These are phyloP conservation scores for Acanthurus lineatus DNA, from an alignment of 2,797 vertebrate species.

Conservation along the genomic window DNA sequence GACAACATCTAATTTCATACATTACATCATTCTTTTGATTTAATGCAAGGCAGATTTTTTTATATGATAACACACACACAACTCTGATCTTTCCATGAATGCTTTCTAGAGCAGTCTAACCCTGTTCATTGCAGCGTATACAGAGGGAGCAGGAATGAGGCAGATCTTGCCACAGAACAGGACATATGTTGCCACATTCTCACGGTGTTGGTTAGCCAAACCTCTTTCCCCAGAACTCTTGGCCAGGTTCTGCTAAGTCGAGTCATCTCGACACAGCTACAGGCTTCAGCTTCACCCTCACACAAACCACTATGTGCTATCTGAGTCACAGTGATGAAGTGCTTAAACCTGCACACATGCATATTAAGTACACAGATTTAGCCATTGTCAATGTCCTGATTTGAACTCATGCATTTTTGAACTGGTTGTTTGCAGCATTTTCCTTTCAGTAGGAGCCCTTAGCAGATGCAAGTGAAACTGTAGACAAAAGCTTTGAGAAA, in stretches of 20 bases:
- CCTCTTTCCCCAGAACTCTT: conserved; percentile 81
- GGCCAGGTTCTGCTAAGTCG: conserved; percentile 81
- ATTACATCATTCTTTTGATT: conserved; percentile 16
- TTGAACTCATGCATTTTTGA: conserved; percentile 21
- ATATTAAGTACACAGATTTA: conserved; percentile 63
- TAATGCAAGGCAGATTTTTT: not conserved
- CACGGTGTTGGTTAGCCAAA: conserved; percentile 81
- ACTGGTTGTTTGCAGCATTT: conserved; percentile 40
- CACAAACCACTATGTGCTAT: conserved; percentile 73
- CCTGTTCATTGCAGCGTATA: conserved; percentile 5
- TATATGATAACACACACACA: not conserved
- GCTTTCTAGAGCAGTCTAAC: conserved; percentile 10
- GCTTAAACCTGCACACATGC: conserved; percentile 38
- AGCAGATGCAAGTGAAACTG: not conserved
- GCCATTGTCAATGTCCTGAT: conserved; percentile 41
- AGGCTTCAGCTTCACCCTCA: conserved; percentile 74
- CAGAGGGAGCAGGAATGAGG: conserved; percentile 39
- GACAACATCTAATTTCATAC: conserved; percentile 33
- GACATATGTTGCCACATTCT: conserved; percentile 78
- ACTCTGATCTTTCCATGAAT: conserved; percentile 13
- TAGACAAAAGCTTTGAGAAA: not conserved
- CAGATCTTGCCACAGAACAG: conserved; percentile 75
- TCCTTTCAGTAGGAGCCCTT: not conserved
- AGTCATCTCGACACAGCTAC: conserved; percentile 77
- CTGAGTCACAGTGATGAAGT: conserved; percentile 71